phyloP scores from a whole-genome alignment of 2,113 vertebrate genomes.

The Oxygymnocypris stewartii region DNA sequence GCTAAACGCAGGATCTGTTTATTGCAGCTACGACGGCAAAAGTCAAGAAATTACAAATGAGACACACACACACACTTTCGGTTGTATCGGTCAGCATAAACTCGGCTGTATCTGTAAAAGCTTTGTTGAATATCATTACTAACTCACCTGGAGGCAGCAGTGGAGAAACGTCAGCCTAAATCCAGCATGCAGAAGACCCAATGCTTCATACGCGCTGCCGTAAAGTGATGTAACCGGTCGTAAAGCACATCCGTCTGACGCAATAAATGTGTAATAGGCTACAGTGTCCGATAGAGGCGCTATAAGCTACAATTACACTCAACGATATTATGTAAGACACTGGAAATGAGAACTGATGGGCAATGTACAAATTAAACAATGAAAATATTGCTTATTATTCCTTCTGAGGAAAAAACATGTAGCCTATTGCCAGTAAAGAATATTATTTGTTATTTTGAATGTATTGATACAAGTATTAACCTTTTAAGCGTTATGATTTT shows the following conservation, averaged over 20 bases:
- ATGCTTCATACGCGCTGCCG: neutral
- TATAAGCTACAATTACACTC: too few relatives aligned
- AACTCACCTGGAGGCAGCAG: constrained; percentile 35
- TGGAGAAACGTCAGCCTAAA: constrained; percentile 35
- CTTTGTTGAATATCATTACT: neutral
- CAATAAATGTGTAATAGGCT: constrained; percentile 57
- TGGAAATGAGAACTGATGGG: neutral
- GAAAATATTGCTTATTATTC: too few relatives aligned
- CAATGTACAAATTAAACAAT: neutral
- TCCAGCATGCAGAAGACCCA: neutral
- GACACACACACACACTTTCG: neutral
- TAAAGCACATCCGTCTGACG: constrained; percentile 67
- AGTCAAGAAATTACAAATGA: neutral
- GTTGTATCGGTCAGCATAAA: neutral
- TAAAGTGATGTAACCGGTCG: constrained; percentile 41
- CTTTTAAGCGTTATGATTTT: neutral
- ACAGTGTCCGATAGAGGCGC: constrained; percentile 12
- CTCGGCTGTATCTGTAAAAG: neutral
- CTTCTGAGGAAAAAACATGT: too few relatives aligned
- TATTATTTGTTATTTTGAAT: neutral
- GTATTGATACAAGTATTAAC: neutral
- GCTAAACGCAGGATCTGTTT: constrained; percentile 9
- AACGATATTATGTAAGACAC: neutral
- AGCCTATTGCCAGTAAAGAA: neutral
- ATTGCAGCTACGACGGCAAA: neutral